Percentiles rank a stretch among this genome's conserved stretches.
phyloP scores from a whole-genome alignment of 2,888 invertebrate genomes.

The Labia minor region DNA sequence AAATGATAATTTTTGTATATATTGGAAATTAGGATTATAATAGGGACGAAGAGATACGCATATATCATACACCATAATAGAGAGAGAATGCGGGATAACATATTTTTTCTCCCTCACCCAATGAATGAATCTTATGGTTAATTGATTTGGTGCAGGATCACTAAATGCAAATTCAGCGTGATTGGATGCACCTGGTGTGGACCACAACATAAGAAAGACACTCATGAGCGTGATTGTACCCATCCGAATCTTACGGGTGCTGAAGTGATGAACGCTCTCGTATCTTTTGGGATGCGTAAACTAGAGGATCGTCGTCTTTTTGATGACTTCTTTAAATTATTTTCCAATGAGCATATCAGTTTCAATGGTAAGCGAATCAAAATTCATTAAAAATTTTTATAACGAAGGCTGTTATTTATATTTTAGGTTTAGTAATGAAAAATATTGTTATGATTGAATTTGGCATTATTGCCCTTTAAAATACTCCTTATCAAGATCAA shows the following conservation, averaged over 20 bases:
- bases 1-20: too few relatives aligned
- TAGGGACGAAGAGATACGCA: too few relatives aligned
- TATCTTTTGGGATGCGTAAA: constrained; percentile 58
- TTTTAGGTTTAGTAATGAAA: too few relatives aligned
- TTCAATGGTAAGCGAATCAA: constrained; percentile 74
- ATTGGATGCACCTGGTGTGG: constrained; percentile 92
- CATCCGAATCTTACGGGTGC: constrained; percentile 73
- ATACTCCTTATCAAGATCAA: too few relatives aligned
- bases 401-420: too few relatives aligned
- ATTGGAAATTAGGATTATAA: too few relatives aligned
- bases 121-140: constrained; percentile 15
- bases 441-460: too few relatives aligned
- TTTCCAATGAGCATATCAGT: constrained; percentile 86
- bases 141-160: constrained; percentile 45
- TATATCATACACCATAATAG: too few relatives aligned
- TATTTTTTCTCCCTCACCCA: background rate
- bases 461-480: too few relatives aligned
- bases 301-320: constrained; percentile 62
- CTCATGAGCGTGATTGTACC: constrained; percentile 68
- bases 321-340: constrained; percentile 69
- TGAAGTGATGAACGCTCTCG: constrained; percentile 72
- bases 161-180: constrained; percentile 64
- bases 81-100: background rate
- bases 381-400: too few relatives aligned
- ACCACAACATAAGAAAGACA: constrained; percentile 67